Evolutionary conservation across 2,888 invertebrate genomes (phyloP).

Genomic region (Ceramica pisi): DNA sequence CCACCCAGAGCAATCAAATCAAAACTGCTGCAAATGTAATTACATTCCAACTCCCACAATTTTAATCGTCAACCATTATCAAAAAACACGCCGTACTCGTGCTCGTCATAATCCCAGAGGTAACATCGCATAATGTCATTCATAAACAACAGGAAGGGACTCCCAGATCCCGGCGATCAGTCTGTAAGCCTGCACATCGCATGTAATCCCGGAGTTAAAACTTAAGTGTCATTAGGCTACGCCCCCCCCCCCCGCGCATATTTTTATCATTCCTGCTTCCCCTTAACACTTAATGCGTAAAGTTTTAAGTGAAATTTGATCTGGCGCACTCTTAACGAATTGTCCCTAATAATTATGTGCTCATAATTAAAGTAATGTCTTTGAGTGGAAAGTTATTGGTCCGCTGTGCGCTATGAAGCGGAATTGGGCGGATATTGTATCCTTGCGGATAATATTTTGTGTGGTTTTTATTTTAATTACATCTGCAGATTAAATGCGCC

Average conservation of each 20-base stretch:
- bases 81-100: constrained; percentile 32
- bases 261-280: constrained; percentile 79
- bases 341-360: constrained; percentile 59
- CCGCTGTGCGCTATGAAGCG: constrained; percentile 37
- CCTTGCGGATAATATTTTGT: constrained; percentile 15
- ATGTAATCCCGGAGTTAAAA: constrained; percentile 62
- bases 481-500: background rate
- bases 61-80: constrained; percentile 29
- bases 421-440: constrained; percentile 15
- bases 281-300: constrained; percentile 80
- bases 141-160: constrained; percentile 52
- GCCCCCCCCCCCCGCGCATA: constrained; percentile 81
- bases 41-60: constrained; percentile 13
- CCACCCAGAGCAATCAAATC: constrained; percentile 8
- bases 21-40: constrained; percentile 27
- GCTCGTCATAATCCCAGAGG: constrained; percentile 55
- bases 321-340: constrained; percentile 67
- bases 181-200: constrained; percentile 1
- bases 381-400: constrained; percentile 55
- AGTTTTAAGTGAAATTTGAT: constrained; percentile 89
- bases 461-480: constrained; percentile 13
- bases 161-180: constrained; percentile 22
- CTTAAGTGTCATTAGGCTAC: constrained; percentile 63
- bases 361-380: constrained; percentile 62
- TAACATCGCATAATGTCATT: constrained; percentile 52